These are phyloP conservation scores for Hydra vulgaris DNA, from an alignment of 30 jellyfish, hydroid and myxozoan genomes.

Conservation along the genomic window DNA sequence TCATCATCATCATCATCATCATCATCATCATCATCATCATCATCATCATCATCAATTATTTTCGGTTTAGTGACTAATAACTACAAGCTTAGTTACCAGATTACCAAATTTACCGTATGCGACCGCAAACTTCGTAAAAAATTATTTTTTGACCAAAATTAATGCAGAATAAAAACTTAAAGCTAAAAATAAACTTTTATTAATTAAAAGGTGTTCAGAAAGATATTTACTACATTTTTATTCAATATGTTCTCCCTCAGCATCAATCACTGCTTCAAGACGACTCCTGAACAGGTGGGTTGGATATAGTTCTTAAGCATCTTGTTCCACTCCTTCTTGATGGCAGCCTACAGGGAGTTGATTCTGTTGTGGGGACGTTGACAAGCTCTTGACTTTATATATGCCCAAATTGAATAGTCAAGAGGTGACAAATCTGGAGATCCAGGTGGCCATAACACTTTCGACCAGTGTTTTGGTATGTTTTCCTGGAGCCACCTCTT, in stretches of 20 bases:
- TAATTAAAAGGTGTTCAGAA: neutral
- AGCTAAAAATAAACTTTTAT: neutral
- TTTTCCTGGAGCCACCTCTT: neutral
- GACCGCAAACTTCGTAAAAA: neutral
- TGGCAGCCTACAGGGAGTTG: neutral
- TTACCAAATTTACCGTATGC: neutral
- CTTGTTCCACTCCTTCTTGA: neutral
- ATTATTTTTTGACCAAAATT: neutral
- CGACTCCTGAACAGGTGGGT: neutral
- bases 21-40: no score
- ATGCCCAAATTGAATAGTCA: neutral
- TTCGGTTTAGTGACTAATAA: no score
- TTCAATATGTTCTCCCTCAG: neutral
- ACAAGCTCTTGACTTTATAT: neutral
- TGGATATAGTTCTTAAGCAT: neutral
- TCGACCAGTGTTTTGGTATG: neutral
- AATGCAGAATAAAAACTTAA: neutral
- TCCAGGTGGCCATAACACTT: neutral
- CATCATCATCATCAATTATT: no score
- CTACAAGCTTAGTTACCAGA: no score
- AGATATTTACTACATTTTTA: neutral
- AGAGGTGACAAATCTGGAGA: neutral
- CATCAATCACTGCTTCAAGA: neutral
- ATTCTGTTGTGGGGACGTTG: neutral
- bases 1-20: no score